Conservation (phyloP, 2,113 vertebrate species). For the Phyllopteryx taeniolatus region DNA sequence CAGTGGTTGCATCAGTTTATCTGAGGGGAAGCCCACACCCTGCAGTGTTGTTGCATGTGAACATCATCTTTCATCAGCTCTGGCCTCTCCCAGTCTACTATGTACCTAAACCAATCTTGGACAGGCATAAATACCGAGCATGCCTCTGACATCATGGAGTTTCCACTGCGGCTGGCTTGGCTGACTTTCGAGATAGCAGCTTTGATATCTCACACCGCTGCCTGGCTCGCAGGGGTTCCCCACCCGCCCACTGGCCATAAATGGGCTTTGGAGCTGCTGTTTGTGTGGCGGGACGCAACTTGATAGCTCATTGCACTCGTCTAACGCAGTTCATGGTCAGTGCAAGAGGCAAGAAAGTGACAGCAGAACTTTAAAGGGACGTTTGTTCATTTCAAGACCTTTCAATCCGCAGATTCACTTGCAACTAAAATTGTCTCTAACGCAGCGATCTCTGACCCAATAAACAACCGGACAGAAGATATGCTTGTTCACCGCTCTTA, state of each 20-base stretch:
- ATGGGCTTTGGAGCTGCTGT: slow-evolving; percentile 45
- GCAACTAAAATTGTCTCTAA: neutral
- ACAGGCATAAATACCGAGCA: slow-evolving; percentile 31
- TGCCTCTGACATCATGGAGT: slow-evolving; percentile 70
- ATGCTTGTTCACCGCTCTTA: slow-evolving; percentile 19
- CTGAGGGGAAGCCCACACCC: slow-evolving; percentile 22
- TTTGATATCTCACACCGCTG: slow-evolving; percentile 63
- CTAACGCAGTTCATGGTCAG: slow-evolving; percentile 7
- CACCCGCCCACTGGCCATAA: slow-evolving; percentile 56
- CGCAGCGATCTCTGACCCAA: slow-evolving; percentile 1
- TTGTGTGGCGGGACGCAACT: slow-evolving; percentile 30
- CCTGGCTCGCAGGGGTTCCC: slow-evolving; percentile 60
- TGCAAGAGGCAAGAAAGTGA: neutral
- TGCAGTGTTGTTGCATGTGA: slow-evolving; percentile 30
- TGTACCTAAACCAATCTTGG: slow-evolving; percentile 48
- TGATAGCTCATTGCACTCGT: slow-evolving; percentile 41
- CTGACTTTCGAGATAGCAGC: slow-evolving; percentile 46
- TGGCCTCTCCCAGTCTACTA: slow-evolving; percentile 35
- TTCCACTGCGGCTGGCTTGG: slow-evolving; percentile 60
- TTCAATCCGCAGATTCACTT: neutral
- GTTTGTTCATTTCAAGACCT: neutral
- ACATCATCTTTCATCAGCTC: slow-evolving; percentile 47
- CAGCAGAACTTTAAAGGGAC: neutral
- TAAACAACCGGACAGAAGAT: slow-evolving; percentile 24
- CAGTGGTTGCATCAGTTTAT: slow-evolving; percentile 33